Conservation (phyloP, 2,797 vertebrate genomes). For the Eulemur albifrons region DNA sequence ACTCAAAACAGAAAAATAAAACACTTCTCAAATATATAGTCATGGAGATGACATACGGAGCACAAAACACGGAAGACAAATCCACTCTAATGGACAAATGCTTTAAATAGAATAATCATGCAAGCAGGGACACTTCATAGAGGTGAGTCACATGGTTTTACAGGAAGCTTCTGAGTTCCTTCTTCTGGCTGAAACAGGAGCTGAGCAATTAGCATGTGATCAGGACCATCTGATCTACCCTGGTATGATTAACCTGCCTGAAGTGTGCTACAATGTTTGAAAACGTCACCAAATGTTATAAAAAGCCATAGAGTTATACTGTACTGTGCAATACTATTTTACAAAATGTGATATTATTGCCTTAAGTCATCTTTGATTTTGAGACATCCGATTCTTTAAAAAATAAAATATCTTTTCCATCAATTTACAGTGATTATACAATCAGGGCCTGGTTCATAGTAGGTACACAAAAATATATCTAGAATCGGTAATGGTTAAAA, state of each 20-base stretch:
- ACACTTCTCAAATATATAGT: background rate
- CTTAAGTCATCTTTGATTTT: background rate
- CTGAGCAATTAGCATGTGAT: background rate
- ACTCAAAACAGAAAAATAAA: constrained; percentile 35
- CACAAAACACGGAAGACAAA: background rate
- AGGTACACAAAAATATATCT: background rate
- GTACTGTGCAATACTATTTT: background rate
- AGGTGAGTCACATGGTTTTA: background rate
- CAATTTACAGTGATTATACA: background rate
- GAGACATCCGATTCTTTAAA: background rate
- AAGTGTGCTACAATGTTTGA: background rate
- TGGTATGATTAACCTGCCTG: background rate
- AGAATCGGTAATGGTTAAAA: background rate
- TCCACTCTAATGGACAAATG: background rate
- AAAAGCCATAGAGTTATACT: background rate
- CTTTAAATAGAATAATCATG: background rate
- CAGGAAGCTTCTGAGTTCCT: background rate
- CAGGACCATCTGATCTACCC: background rate
- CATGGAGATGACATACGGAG: background rate
- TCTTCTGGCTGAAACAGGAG: background rate
- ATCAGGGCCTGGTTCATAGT: background rate
- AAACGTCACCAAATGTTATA: constrained; percentile 43
- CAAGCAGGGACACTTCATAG: background rate
- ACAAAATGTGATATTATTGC: background rate
- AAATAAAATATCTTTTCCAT: constrained; percentile 6